Evolutionary conservation across 2,113 vertebrate species (phyloP).

Genomic region (Laticauda colubrina): DNA sequence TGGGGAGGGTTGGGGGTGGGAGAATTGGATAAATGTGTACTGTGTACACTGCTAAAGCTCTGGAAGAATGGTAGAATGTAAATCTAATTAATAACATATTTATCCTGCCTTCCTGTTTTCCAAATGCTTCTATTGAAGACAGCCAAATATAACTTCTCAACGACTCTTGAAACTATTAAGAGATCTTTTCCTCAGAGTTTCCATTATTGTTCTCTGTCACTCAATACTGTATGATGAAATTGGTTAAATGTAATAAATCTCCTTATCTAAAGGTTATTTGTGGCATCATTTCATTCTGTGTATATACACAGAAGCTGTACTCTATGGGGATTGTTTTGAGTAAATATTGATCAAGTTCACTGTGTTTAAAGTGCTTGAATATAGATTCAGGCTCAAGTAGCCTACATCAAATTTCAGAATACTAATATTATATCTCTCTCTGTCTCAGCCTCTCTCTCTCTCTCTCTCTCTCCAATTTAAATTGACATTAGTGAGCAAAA

Average conservation of each 20-base stretch:
- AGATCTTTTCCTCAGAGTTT: neutral
- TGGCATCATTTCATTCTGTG: neutral
- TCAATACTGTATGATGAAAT: neutral
- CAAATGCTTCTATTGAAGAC: neutral
- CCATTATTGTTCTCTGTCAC: neutral
- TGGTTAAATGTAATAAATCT: neutral
- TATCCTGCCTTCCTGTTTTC: neutral
- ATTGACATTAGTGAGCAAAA: constrained; percentile 14
- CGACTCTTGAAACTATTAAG: neutral
- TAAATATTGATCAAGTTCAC: neutral
- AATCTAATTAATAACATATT: neutral
- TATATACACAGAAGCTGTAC: neutral
- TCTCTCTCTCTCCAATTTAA: neutral
- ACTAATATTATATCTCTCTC: neutral
- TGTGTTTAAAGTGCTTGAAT: neutral
- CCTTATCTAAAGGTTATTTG: neutral
- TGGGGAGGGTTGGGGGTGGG: neutral
- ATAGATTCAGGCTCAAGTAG: constrained; percentile 4
- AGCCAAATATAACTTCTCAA: neutral
- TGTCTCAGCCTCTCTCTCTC: neutral
- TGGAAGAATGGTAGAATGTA: neutral
- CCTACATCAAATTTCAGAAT: constrained; percentile 6
- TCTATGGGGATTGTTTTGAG: neutral
- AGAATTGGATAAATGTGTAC: neutral
- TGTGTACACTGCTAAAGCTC: neutral